Conservation (phyloP, 2,888 invertebrate species). For the Hirtodrosophila confusa region DNA sequence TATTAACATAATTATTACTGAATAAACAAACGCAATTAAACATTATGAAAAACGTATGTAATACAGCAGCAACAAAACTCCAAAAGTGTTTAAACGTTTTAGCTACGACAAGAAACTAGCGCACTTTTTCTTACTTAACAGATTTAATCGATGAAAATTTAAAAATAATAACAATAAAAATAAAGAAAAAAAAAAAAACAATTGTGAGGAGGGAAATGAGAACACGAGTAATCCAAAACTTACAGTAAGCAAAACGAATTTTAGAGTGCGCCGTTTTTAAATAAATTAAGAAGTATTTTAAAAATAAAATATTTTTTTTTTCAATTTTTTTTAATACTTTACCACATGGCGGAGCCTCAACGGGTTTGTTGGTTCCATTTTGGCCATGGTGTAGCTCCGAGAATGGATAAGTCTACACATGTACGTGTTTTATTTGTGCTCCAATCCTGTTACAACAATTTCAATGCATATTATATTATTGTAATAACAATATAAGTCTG, state of each 20-base stretch:
- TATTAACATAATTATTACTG: constrained; percentile 26
- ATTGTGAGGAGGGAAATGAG: too few species aligned
- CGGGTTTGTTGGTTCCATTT: neutral
- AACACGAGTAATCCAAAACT: constrained; percentile 19
- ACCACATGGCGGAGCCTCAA: constrained; percentile 2
- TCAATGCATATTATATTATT: constrained; percentile 58
- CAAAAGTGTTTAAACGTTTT: constrained; percentile 60
- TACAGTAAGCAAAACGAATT: constrained; percentile 48
- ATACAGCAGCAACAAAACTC: constrained; percentile 28
- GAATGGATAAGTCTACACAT: neutral
- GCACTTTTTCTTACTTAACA: constrained; percentile 65
- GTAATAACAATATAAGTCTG: constrained; percentile 73
- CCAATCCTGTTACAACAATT: constrained; percentile 41
- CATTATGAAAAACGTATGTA: constrained; percentile 31
- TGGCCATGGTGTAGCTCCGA: neutral
- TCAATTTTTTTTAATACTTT: constrained; percentile 13
- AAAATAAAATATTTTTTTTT: constrained; percentile 18
- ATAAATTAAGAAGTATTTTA: constrained; percentile 53
- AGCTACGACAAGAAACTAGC: constrained; percentile 54
- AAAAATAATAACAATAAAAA: constrained; percentile 9
- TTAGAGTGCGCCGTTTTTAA: constrained; percentile 57
- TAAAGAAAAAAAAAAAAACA: constrained; percentile 9
- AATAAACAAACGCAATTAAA: constrained; percentile 58
- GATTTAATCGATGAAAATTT: constrained; percentile 44
- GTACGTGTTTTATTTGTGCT: constrained; percentile 22